Evolutionary conservation across 1,140 invertebrate species (phyloP), one percentile per base, ranked within the genome.

Genomic region (Argopecten irradians): DNA sequence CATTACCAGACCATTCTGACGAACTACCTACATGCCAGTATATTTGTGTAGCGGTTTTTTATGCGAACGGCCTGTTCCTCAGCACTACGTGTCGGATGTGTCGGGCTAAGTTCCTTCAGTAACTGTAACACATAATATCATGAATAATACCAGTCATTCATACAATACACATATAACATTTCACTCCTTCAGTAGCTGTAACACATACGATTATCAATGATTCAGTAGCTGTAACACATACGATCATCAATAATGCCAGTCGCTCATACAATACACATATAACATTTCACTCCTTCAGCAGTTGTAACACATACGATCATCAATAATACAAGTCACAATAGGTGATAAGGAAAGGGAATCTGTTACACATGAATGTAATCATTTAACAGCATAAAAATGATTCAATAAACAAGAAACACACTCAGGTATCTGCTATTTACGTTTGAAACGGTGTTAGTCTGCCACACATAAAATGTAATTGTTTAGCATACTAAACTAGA

Each of bases 31-130:
- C 94, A 95, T 34, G 94, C 92, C 14, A 94, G 92, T 16, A 95
- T 93, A 85, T 95, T 95, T 19, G 93, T 92, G 91, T 94, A 95
- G 87, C 94, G 71, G 85, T 95, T 95, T 86, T 95, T 95, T 0
- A 85, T 87, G 34, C 91, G 87, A 33, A 87, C 87, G 0, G 87
- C 90, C 28, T 90, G 87, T 22, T 87, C 41, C 32, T 91, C 90
- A 16, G 92, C 92, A 22, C 90, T 90, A 34, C 83, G 88, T 84
- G 82, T 91, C 2, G 89, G n/a, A 46, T 89, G 85, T 32, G 55
- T 84, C 43, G 92, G 93, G 84, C 91, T 92, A 0, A 90, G 35
- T 3, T 86, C 84, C 84, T 93, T 93, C 13, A 94, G 83, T 2
- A 87, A 46, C 93, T 94, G 32, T 33, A 90, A 89, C 8, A 83